Evolutionary conservation across 2,888 invertebrate genomes (phyloP).

Genomic region (Spisula subtruncata): DNA sequence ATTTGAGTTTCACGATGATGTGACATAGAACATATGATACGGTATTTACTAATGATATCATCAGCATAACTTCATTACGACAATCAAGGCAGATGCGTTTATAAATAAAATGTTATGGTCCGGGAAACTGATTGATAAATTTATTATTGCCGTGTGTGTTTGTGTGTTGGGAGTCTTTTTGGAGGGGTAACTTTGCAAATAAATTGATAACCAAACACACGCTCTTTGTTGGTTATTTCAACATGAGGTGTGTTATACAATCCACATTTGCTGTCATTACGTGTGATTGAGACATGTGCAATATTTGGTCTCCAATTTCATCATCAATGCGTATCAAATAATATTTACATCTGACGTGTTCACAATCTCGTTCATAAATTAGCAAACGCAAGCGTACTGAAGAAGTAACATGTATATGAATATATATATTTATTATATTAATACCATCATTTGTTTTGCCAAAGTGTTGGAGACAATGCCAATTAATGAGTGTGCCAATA

Average conservation of each 20-base stretch:
- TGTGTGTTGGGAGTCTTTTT: neutral
- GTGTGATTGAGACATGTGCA: constrained; percentile 1
- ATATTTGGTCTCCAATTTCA: neutral
- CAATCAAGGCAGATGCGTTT: constrained; percentile 22
- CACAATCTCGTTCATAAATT: neutral
- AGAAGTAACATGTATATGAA: neutral
- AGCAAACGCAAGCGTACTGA: neutral
- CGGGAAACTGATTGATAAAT: constrained; percentile 10
- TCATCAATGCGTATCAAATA: constrained; percentile 1
- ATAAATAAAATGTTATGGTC: constrained; percentile 22
- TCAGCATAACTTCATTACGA: neutral
- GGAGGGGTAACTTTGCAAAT: neutral
- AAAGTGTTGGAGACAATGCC: neutral
- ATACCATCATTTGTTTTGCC: neutral
- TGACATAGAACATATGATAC: constrained; percentile 16
- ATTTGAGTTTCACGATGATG: neutral
- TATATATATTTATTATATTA: neutral
- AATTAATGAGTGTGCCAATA: neutral
- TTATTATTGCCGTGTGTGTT: constrained; percentile 15
- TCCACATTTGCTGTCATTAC: neutral
- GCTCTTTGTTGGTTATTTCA: constrained; percentile 6
- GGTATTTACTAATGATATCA: constrained; percentile 17
- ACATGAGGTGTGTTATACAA: neutral
- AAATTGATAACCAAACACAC: constrained; percentile 21
- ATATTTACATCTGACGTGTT: neutral